Evolutionary conservation across 1,140 invertebrate genomes (phyloP), one percentile per base, ranked within the genome.

Genomic region (Globodera rostochiensis): DNA sequence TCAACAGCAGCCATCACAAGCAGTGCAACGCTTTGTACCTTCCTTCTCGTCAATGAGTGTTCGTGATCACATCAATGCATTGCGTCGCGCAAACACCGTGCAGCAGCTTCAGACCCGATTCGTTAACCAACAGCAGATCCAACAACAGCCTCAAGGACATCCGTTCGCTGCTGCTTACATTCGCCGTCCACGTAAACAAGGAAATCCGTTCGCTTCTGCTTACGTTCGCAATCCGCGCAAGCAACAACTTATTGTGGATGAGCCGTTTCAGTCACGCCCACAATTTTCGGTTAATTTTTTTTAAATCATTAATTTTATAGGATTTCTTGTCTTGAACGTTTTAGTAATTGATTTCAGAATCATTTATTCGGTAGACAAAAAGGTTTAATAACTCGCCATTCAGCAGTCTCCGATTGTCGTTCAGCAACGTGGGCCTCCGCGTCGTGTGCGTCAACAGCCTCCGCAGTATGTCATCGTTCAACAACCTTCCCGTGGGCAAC

Each of bases 11-110:
- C 36, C 36, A 36, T 36, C 36, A 36, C 36, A 36, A 36, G 36
- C 36, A 36, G 36, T 36, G 36, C 36, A 36, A 15, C 46, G 45
- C 1, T 45, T n/a, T 7, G 7, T 46, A 8, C 25, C n/a, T 4
- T 76, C 66, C 15, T 46, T 46, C 6, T 64, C 74, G 4, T 66
- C 74, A 0, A 66, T 64, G 21, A 66, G 50, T 21, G 67, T 82
- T 2, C 81, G 81, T 25, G 57, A 70, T 7, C 81, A 82, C 57
- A 82, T 82, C 25, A 82, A 73, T 64, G 77, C 77, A 25, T 47
- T 82, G 79, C 79, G 81, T 21, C 60, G 79, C 5, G 64, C 77
- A 6, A 78, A 7, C 9, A 66, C 64, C 11, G 64, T 78, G 13
- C 77, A 69, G 36, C 77, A 78, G 46, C 77, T 78, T 36, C 77